Evolutionary conservation across 92 coral and sea anemone species (phyloP).

Genomic region (Parazoanthus darwini): DNA sequence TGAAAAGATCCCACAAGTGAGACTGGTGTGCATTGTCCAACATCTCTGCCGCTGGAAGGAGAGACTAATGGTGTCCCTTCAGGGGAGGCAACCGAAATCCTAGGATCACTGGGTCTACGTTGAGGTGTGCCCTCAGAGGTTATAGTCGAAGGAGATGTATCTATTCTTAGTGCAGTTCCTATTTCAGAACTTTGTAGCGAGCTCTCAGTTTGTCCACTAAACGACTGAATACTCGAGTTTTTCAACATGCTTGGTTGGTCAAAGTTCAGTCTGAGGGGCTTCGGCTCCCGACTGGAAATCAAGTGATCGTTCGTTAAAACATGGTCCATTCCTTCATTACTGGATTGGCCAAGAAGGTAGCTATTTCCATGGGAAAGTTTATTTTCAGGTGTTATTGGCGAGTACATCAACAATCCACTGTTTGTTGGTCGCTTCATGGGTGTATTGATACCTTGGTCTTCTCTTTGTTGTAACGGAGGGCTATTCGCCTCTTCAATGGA

Average conservation of each 20-base stretch:
- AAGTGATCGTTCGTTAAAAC: conserved; percentile 15
- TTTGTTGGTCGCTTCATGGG: conserved; percentile 10
- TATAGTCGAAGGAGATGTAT: conserved; percentile 17
- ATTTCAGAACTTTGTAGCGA: conserved; percentile 11
- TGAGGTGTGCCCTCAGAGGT: conserved; percentile 22
- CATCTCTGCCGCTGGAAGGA: conserved; percentile 34
- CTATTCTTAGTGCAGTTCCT: conserved; percentile 34
- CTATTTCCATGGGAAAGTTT: conserved; percentile 11
- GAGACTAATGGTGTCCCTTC: conserved; percentile 19
- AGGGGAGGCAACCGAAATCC: conserved; percentile 61
- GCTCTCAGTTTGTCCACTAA: not conserved
- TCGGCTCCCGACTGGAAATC: conserved; percentile 5
- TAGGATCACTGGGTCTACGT: conserved; percentile 78
- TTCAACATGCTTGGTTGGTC: conserved; percentile 23
- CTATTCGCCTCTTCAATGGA: conserved; percentile 17
- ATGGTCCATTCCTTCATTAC: conserved; percentile 27
- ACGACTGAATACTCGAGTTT: not conserved
- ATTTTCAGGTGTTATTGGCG: conserved; percentile 36
- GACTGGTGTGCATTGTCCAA: conserved; percentile 19
- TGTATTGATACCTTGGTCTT: not conserved
- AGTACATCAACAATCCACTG: conserved; percentile 39
- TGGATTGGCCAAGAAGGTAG: conserved; percentile 10
- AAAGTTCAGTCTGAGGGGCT: conserved; percentile 27
- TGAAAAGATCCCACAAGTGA: conserved; percentile 31
- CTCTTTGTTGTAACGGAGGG: not conserved